These are phyloP conservation scores for Toxotes jaculatrix DNA, from an alignment of 2,113 vertebrate genomes.

Conservation along the genomic window DNA sequence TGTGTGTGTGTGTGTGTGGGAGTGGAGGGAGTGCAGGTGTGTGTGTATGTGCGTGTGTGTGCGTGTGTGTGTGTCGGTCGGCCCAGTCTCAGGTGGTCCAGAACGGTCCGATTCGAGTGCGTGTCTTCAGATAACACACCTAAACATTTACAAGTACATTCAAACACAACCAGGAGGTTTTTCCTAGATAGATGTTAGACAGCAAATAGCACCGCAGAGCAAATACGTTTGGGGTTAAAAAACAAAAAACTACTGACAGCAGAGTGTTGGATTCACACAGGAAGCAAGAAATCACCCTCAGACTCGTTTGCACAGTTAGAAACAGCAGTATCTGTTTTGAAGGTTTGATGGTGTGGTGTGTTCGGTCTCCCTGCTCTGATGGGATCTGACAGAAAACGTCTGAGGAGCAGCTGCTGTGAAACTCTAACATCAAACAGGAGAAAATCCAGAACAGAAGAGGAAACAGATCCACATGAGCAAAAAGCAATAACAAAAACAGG, in stretches of 20 bases:
- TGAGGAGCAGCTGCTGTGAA: background rate
- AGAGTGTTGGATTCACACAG: constrained; percentile 24
- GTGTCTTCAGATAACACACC: constrained; percentile 52
- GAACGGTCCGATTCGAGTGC: background rate
- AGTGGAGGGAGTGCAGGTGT: background rate
- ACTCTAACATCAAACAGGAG: background rate
- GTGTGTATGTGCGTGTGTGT: constrained; percentile 6
- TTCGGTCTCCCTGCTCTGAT: background rate
- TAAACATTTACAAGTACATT: constrained; percentile 83
- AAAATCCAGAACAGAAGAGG: background rate
- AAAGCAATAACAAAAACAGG: background rate
- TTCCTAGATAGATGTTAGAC: constrained; percentile 75
- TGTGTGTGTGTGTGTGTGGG: background rate
- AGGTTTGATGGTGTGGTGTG: background rate
- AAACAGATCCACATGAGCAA: background rate
- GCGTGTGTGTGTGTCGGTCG: background rate
- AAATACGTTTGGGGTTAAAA: constrained; percentile 41
- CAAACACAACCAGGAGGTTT: constrained; percentile 78
- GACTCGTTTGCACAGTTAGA: background rate
- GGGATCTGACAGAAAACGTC: background rate
- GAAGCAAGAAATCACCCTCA: background rate
- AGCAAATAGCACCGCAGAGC: constrained; percentile 78
- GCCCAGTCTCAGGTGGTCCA: constrained; percentile 31
- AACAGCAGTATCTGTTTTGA: background rate
- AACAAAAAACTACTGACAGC: background rate